Conservation (phyloP, 2,797 vertebrate genomes). For the Muscicapa striata region DNA sequence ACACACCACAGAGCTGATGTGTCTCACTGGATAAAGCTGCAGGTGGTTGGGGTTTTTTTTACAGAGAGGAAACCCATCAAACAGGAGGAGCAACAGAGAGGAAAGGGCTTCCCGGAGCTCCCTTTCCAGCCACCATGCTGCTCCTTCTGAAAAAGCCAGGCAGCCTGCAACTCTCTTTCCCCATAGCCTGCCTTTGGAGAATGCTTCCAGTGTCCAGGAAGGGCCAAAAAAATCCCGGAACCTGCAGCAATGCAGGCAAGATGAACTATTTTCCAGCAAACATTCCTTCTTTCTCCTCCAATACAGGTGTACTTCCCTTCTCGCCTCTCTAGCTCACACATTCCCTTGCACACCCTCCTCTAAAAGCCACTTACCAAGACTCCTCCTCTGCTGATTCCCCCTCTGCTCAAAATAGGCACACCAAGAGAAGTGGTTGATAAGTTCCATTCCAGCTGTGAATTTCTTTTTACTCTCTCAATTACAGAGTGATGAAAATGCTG, state of each 20-base stretch:
- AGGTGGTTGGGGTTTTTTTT: not conserved
- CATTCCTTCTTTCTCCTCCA: not conserved
- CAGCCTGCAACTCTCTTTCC: not conserved
- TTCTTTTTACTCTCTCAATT: not conserved
- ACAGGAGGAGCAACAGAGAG: not conserved
- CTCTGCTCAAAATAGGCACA: slow-evolving; percentile 9
- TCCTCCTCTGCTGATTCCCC: slow-evolving; percentile 1
- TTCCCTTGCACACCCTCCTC: not conserved
- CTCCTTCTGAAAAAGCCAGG: not conserved
- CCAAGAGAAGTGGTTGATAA: slow-evolving; percentile 35
- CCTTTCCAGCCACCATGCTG: not conserved
- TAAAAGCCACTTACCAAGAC: slow-evolving; percentile 38
- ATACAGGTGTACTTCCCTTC: not conserved
- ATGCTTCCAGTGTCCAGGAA: not conserved
- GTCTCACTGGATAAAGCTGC: not conserved
- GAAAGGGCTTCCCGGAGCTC: not conserved
- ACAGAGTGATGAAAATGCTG: slow-evolving; percentile 31
- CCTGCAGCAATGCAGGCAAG: not conserved
- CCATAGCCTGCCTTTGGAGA: not conserved
- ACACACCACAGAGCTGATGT: not conserved
- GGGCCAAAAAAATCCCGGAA: not conserved
- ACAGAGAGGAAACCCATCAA: not conserved
- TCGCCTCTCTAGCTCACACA: not conserved
- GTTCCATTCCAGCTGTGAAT: slow-evolving; percentile 6
- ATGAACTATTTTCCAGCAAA: not conserved